phyloP scores from a whole-genome alignment of 2,797 vertebrate genomes.

The Silurus aristotelis region DNA sequence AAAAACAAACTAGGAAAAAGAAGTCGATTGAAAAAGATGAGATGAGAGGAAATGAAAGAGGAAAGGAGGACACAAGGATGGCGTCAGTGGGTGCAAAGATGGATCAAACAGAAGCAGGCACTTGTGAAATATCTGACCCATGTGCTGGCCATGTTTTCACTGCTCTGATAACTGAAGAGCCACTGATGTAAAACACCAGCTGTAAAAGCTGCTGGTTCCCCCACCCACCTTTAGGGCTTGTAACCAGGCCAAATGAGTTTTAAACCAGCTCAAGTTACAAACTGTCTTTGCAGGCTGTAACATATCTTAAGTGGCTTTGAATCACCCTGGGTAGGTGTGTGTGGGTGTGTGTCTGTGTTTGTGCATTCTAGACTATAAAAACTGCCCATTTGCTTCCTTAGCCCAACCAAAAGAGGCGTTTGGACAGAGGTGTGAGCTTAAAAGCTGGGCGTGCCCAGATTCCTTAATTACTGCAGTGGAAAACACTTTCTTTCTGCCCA shows the following conservation, averaged over 20 bases:
- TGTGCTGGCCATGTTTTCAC: slow-evolving; percentile 30
- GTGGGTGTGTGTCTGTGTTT: slow-evolving; percentile 24
- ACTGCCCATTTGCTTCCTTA: slow-evolving; percentile 13
- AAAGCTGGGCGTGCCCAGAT: neutral
- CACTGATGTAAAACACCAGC: slow-evolving; percentile 33
- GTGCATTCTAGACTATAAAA: slow-evolving; percentile 14
- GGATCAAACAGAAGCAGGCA: slow-evolving; percentile 20
- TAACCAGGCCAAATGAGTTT: neutral
- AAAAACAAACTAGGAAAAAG: neutral
- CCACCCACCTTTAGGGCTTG: neutral
- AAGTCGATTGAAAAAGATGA: neutral
- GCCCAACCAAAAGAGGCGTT: neutral
- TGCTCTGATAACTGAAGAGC: slow-evolving; percentile 18
- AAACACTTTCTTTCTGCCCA: neutral
- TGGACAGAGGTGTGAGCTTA: slow-evolving; percentile 12
- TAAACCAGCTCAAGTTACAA: slow-evolving; percentile 23
- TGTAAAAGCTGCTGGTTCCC: slow-evolving; percentile 1
- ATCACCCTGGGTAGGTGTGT: slow-evolving; percentile 29
- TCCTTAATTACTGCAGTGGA: neutral
- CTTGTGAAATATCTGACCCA: slow-evolving; percentile 45
- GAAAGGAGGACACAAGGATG: neutral
- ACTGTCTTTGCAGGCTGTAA: slow-evolving; percentile 17
- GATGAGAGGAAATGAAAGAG: slow-evolving; percentile 5
- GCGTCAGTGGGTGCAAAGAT: slow-evolving; percentile 4
- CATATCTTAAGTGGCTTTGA: slow-evolving; percentile 30